Conservation (phyloP, 2,888 invertebrate species). For the Halictus quadricinctus region DNA sequence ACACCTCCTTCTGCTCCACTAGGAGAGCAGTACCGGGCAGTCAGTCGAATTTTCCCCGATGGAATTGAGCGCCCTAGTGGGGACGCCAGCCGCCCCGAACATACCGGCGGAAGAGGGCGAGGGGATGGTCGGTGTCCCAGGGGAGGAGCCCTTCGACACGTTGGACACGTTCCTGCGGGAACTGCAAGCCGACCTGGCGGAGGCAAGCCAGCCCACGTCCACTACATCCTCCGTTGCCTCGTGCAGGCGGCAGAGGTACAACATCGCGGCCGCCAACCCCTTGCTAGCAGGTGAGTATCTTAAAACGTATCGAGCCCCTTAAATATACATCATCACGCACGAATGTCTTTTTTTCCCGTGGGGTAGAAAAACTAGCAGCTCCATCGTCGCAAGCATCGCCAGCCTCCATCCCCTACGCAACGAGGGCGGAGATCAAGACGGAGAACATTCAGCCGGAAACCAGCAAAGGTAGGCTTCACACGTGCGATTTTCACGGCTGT, state of each 20-base stretch:
- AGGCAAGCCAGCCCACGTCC: slow-evolving; percentile 83
- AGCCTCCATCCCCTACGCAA: slow-evolving; percentile 80
- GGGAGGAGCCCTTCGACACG: slow-evolving; percentile 92
- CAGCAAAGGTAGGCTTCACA: slow-evolving; percentile 77
- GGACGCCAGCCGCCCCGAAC: slow-evolving; percentile 75
- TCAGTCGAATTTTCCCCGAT: slow-evolving; percentile 80
- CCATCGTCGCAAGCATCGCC: slow-evolving; percentile 80
- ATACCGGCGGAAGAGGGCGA: slow-evolving; percentile 78
- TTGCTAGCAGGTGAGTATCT: slow-evolving; percentile 89
- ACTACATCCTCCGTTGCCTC: slow-evolving; percentile 83
- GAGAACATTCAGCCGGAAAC: slow-evolving; percentile 78
- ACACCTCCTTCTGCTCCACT: slow-evolving; percentile 1
- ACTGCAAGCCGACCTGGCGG: slow-evolving; percentile 84
- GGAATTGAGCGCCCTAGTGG: slow-evolving; percentile 79
- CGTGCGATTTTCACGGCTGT: not conserved
- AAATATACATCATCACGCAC: not conserved
- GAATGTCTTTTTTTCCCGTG: not conserved
- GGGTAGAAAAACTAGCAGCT: slow-evolving; percentile 83
- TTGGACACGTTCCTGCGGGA: slow-evolving; percentile 92
- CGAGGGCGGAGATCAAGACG: slow-evolving; percentile 80
- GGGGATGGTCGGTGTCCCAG: slow-evolving; percentile 80
- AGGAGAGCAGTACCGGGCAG: slow-evolving; percentile 81
- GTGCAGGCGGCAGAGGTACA: slow-evolving; percentile 87
- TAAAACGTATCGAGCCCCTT: not conserved
- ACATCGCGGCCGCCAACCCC: slow-evolving; percentile 94